A percentile compares a stretch with the other conserved stretches of the same genome.
Conservation (phyloP, 2,888 invertebrate species). For the Ctena decussata region DNA sequence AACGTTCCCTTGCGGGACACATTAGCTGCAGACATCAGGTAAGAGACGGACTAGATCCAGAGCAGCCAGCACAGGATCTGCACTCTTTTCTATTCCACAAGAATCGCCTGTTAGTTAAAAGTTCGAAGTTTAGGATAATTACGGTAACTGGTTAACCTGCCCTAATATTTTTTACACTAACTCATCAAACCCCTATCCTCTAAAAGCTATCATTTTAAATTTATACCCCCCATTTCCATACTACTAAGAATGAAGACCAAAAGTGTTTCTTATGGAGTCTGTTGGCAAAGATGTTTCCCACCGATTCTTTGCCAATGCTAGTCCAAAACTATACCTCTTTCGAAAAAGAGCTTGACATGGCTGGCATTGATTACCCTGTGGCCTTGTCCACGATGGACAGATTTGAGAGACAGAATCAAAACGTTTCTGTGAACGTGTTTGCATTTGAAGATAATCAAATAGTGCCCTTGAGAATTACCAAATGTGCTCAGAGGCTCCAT, state of each 20-base stretch:
- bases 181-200: too few species aligned
- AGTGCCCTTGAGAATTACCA: conserved; percentile 25
- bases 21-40: too few species aligned
- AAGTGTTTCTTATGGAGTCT: conserved; percentile 40
- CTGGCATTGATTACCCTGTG: conserved; percentile 27
- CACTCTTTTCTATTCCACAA: too few species aligned
- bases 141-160: too few species aligned
- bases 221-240: too few species aligned
- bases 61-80: too few species aligned
- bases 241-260: conserved; percentile 35
- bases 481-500: conserved; percentile 14
- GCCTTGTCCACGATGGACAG: conserved; percentile 6
- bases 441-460: conserved; percentile 35
- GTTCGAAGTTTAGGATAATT: too few species aligned
- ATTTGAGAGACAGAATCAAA: conserved; percentile 44
- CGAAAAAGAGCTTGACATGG: conserved; percentile 26
- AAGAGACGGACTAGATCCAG: too few species aligned
- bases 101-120: too few species aligned
- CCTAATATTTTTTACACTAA: too few species aligned
- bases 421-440: conserved; percentile 47
- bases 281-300: conserved; percentile 29
- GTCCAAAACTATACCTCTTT: conserved; percentile 15
- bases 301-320: neutral
- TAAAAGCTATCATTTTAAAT: too few species aligned
- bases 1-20: neutral